These are phyloP conservation scores for Channa argus DNA, from an alignment of 2,113 vertebrate genomes.

Conservation along the genomic window DNA sequence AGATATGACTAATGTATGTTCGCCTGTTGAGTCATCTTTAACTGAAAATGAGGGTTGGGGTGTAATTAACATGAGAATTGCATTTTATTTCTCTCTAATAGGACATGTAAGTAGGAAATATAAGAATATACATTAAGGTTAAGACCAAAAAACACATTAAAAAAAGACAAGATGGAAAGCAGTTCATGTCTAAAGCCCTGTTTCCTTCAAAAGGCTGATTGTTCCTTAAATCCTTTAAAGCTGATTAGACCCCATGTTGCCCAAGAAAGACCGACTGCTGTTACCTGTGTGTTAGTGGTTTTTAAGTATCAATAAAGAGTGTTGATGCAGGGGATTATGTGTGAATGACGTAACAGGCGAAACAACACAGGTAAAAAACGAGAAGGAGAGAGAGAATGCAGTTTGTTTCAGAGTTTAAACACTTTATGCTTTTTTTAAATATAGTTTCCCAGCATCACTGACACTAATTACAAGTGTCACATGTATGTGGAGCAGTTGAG, in stretches of 20 bases:
- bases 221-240: constrained; percentile 60
- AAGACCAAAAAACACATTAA: background rate
- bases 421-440: background rate
- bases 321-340: constrained; percentile 47
- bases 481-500: background rate
- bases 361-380: background rate
- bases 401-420: background rate
- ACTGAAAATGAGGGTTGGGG: constrained; percentile 1
- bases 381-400: background rate
- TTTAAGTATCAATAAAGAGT: constrained; percentile 44
- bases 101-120: too few species aligned
- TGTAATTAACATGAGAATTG: too few species aligned
- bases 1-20: background rate
- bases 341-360: constrained; percentile 4
- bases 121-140: too few species aligned
- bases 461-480: constrained; percentile 4
- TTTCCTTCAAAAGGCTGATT: constrained; percentile 45
- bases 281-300: constrained; percentile 43
- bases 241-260: constrained; percentile 45
- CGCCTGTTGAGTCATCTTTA: background rate
- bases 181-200: constrained; percentile 20
- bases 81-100: too few species aligned
- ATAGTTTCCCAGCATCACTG: constrained; percentile 8
- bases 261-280: constrained; percentile 57
- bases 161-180: background rate